phyloP scores from a whole-genome alignment of 2,888 invertebrate species.

The Proisotoma minuta region DNA sequence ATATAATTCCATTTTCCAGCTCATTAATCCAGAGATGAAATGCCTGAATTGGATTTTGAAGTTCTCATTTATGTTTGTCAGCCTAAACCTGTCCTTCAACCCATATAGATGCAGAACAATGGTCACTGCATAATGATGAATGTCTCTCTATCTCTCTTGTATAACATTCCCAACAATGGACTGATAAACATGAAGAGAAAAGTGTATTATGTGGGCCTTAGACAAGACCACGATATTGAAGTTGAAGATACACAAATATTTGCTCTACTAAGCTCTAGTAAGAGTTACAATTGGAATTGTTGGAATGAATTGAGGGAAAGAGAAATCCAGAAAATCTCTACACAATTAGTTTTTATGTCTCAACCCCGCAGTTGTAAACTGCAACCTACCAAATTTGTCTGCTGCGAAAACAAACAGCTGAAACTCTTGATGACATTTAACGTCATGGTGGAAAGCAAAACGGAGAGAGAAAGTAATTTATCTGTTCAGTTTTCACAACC shows the following conservation, averaged over 20 bases:
- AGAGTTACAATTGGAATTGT: not conserved
- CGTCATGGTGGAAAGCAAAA: conserved; percentile 20
- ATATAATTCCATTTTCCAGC: not conserved
- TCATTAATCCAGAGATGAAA: conserved; percentile 4
- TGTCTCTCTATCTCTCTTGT: not conserved
- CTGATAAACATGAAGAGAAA: too few species aligned
- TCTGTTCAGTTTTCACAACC: conserved; percentile 3
- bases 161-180: not conserved
- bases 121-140: not conserved
- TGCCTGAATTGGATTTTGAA: too few species aligned
- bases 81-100: too few species aligned
- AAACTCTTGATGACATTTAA: conserved; percentile 15
- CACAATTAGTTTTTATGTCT: conserved; percentile 11
- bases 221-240: not conserved
- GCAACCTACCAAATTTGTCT: not conserved
- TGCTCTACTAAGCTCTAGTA: not conserved
- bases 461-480: conserved; percentile 19
- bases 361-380: conserved; percentile 1
- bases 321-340: conserved; percentile 15
- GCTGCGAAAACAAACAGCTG: conserved; percentile 18
- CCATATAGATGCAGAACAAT: not conserved
- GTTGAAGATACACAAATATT: conserved; percentile 7
- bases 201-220: too few species aligned
- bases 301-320: too few species aligned
- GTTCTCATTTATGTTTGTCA: too few species aligned